Evolutionary conservation across 1,140 invertebrate species (phyloP), one percentile per base, ranked within the genome.

Genomic region (Philopotamus ludificatus): DNA sequence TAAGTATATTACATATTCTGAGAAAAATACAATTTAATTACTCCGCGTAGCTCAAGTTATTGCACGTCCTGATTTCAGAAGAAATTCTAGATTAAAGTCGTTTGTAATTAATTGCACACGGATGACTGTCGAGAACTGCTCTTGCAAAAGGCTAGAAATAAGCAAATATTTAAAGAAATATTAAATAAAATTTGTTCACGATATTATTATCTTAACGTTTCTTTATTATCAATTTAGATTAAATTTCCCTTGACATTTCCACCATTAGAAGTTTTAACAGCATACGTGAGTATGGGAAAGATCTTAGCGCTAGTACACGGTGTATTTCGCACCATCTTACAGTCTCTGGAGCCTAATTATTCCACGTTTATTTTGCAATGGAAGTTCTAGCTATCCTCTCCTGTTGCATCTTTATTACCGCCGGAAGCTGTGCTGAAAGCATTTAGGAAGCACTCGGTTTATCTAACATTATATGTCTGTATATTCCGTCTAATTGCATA

Each of bases 391-490:
- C n/a, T n/a, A n/a, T n/a, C n/a, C 54, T 57, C 54, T 57, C 54
- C 26, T 7, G 54, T 57, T 57, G 54, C 54, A 57, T 57, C 54
- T 57, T 57, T 42, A 57, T 57, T 20, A 39, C 22, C 16, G 21
- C n/a, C 18, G 10, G 21, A 42, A 57, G 54, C 53, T 55, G 9
- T 12, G n/a, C 39, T 57, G 42, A 57, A 57, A 57, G 54, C 54
- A 20, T 20, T 20, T 2, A 3, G 34, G 39, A 15, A 25, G 23
- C 23, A n/a, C 1, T n/a, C 12, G 22, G 50, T 28, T 57, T 42
- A 57, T 57, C 18, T 54, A 34, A 25, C 51, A 21, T n/a, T n/a
- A n/a, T n/a, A n/a, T n/a, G n/a, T n/a, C 28, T 4, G 28, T 34
- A 7, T 34, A 34, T 12, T 34, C 28, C 12, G 28, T 7, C 4